Evolutionary conservation across 2,113 vertebrate genomes (phyloP), one percentile per base, ranked within the genome.

Genomic region (Phaethon lepturus): DNA sequence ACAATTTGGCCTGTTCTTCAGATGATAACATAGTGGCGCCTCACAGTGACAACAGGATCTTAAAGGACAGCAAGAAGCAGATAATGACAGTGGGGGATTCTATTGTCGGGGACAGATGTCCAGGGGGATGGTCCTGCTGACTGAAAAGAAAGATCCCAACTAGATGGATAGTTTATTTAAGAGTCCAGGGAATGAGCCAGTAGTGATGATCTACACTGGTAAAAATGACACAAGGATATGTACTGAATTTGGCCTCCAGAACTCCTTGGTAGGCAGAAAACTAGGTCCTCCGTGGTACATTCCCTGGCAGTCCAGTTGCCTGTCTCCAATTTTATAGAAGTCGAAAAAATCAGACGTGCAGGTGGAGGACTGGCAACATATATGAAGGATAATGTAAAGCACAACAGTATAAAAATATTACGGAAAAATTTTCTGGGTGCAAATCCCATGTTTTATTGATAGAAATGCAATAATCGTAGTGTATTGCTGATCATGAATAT

Each of bases 201-300:
- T 5, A 44, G 6, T 5, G 6, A n/a, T 38, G 13, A 87, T 42
- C 15, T 11, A 4, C 1, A 2, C 2, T 45, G 42, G 16, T 44
- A 81, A 56, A 6, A 76, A 68, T 1, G 18, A 87, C 28, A 66
- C 17, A 47, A 56, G n/a, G 17, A 60, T 26, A 4, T 16, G 19
- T 25, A 47, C 24, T 44, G 35, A 84, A 47, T 86, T 68, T 79
- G 59, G 29, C 8, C n/a, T 52, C 24, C 68, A 85, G 64, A 89
- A 84, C 22, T 24, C 69, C 50, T 16, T 76, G 35, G 14, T 50
- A 45, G 25, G 44, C 28, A 67, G 72, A 72, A 94, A 85, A 50
- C 6, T 52, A 52, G 3, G 5, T 35, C 60, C 13, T 66, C 17
- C 6, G 7, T 24, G 29, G 25, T 72, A 52, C 7, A 17, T 42